Evolutionary conservation across 2,113 vertebrate genomes (phyloP).

Genomic region (Notothenia rossii): DNA sequence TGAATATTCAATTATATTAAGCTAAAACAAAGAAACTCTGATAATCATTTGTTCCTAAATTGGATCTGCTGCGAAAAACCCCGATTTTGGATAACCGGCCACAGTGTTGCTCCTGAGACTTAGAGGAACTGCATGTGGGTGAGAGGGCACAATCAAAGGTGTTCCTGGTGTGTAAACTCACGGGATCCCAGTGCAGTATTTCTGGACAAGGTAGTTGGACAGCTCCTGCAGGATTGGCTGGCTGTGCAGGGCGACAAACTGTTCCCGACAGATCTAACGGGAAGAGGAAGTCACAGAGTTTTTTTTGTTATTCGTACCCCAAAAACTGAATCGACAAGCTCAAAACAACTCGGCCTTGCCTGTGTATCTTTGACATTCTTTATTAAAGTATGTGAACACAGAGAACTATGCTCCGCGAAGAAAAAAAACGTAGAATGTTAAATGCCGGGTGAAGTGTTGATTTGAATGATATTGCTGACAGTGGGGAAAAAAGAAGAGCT

Average conservation of each 20-base stretch:
- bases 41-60: neutral
- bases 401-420: too few relatives aligned
- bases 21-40: neutral
- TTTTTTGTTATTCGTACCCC: conserved; percentile 10
- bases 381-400: too few relatives aligned
- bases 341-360: neutral
- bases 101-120: neutral
- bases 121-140: neutral
- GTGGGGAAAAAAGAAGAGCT: too few relatives aligned
- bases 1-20: neutral
- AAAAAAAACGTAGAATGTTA: too few relatives aligned
- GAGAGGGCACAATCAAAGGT: neutral
- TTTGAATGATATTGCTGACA: too few relatives aligned
- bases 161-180: conserved; percentile 71
- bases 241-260: conserved; percentile 92
- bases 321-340: conserved; percentile 18
- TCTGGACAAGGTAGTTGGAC: conserved; percentile 88
- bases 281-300: conserved; percentile 28
- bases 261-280: conserved; percentile 92
- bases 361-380: too few relatives aligned
- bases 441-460: too few relatives aligned
- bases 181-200: conserved; percentile 82
- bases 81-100: neutral
- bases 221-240: conserved; percentile 93
- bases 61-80: neutral